Evolutionary conservation across 2,888 invertebrate genomes (phyloP).

Genomic region (Thelaira solivaga): DNA sequence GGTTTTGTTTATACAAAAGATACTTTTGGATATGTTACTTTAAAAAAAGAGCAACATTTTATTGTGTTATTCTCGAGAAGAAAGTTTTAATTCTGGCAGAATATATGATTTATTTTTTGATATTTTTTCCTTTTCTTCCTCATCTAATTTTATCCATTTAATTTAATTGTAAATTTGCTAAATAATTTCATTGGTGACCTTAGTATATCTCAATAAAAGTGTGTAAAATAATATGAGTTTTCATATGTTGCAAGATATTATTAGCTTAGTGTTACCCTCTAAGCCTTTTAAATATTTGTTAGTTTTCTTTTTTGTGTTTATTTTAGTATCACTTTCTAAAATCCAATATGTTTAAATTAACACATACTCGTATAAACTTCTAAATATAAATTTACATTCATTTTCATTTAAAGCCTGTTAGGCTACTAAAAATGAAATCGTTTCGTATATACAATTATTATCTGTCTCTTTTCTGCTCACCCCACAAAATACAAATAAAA

Average conservation of each 20-base stretch:
- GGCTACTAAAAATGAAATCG: conserved; percentile 3
- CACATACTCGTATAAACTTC: neutral
- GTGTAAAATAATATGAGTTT: neutral
- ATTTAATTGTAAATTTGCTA: too few relatives aligned
- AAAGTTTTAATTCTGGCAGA: too few relatives aligned
- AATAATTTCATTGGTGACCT: neutral
- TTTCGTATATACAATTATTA: neutral
- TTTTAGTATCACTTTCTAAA: neutral
- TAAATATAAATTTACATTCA: neutral
- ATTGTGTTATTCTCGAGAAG: too few relatives aligned
- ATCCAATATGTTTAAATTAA: neutral
- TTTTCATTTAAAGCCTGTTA: conserved; percentile 24
- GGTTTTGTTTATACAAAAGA: too few relatives aligned
- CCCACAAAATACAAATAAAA: neutral
- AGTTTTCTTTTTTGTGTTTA: conserved; percentile 30
- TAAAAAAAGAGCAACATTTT: too few relatives aligned
- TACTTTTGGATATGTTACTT: too few relatives aligned
- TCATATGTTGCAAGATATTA: neutral
- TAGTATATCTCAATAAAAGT: neutral
- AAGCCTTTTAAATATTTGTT: conserved; percentile 35
- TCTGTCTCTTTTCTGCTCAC: neutral
- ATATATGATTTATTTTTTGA: too few relatives aligned
- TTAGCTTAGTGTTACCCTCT: conserved; percentile 16
- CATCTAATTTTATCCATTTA: too few relatives aligned
- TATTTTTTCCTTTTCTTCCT: too few relatives aligned